Evolutionary conservation across 1,140 invertebrate species (phyloP).

Genomic region (Coelopa frigida): DNA sequence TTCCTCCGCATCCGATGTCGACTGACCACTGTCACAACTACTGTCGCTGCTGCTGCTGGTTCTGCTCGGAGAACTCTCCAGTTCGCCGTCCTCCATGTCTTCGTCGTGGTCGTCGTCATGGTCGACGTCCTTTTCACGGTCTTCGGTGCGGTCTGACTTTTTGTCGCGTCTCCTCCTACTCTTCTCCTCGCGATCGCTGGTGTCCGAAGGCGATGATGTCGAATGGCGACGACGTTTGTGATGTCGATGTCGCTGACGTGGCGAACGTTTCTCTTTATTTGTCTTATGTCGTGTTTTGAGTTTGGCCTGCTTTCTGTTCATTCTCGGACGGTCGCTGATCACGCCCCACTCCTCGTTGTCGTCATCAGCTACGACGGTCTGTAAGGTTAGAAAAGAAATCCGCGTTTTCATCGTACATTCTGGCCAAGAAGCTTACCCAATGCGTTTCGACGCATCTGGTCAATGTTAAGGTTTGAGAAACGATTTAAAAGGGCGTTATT

Average conservation of each 20-base stretch:
- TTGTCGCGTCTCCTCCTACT: constrained; percentile 3
- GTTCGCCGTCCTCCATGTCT: constrained; percentile 31
- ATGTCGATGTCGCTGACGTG: background rate
- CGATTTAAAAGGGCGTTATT: constrained; percentile 40
- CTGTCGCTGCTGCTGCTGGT: constrained; percentile 18
- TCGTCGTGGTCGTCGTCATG: background rate
- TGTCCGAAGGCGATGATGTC: too few species aligned
- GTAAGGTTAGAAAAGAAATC: constrained; percentile 46
- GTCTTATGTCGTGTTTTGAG: constrained; percentile 11
- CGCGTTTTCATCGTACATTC: constrained; percentile 46
- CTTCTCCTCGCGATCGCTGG: constrained; percentile 5
- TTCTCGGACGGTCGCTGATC: constrained; percentile 23
- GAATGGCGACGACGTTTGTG: too few species aligned
- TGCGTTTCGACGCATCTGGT: constrained; percentile 46
- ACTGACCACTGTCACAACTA: constrained; percentile 14
- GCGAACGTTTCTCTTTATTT: constrained; percentile 18
- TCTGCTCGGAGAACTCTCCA: constrained; percentile 13
- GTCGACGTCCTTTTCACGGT: constrained; percentile 19
- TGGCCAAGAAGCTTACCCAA: constrained; percentile 45
- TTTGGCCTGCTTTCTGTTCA: constrained; percentile 20
- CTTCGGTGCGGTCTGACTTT: constrained; percentile 16
- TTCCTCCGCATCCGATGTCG: constrained; percentile 17
- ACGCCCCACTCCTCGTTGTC: constrained; percentile 28
- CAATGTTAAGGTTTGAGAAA: constrained; percentile 48
- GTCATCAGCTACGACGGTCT: constrained; percentile 31